These are phyloP conservation scores for Yponomeuta cagnagella DNA, from an alignment of 2,888 invertebrate genomes.

Conservation along the genomic window DNA sequence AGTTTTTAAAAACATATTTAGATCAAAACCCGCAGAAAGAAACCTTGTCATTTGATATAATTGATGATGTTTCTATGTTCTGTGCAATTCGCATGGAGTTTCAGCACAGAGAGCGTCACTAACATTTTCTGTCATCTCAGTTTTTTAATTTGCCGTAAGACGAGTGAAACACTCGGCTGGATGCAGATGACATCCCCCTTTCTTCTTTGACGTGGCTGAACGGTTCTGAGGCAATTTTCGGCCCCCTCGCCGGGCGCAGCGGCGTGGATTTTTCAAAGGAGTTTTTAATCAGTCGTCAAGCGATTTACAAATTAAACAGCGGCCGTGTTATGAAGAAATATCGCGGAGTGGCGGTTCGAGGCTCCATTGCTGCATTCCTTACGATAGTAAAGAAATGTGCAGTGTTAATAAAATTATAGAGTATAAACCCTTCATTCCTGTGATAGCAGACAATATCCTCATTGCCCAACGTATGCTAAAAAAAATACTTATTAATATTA, in stretches of 20 bases:
- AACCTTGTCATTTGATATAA: no score
- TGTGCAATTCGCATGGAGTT: neutral
- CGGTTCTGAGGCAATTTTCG: slow-evolving; percentile 6
- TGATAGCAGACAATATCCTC: no score
- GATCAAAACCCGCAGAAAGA: no score
- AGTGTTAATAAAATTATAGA: no score
- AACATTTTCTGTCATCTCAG: neutral
- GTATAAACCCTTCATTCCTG: no score
- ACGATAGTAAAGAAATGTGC: neutral
- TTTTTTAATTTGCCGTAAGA: slow-evolving; percentile 18
- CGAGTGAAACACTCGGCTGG: slow-evolving; percentile 9
- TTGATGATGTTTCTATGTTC: no score
- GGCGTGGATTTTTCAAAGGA: slow-evolving; percentile 69
- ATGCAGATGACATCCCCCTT: slow-evolving; percentile 19
- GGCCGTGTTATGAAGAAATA: slow-evolving; percentile 72
- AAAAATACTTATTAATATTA: no score
- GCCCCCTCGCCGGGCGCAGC: slow-evolving; percentile 22
- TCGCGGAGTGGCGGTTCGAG: slow-evolving; percentile 37
- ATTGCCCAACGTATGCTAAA: no score
- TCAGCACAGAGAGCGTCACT: neutral
- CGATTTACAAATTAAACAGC: slow-evolving; percentile 75
- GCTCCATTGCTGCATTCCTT: slow-evolving; percentile 35
- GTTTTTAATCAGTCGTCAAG: slow-evolving; percentile 75
- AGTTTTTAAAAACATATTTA: no score
- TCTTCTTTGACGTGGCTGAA: slow-evolving; percentile 11